Evolutionary conservation across 2,888 invertebrate species (phyloP).

Genomic region (Dyspetes luteomarginatus): DNA sequence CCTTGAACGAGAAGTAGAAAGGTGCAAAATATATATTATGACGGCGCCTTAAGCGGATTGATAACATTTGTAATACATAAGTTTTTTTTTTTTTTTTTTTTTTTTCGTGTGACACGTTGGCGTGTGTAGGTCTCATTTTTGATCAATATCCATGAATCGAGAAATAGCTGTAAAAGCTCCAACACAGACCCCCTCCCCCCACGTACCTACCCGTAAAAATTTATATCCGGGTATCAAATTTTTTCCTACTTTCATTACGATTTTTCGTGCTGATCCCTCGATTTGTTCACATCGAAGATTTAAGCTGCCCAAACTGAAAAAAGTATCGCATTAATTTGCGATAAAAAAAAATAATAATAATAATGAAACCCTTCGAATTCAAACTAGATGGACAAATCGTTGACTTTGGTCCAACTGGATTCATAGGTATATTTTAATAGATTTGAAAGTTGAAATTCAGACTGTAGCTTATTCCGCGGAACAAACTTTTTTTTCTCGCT

Average conservation of each 20-base stretch:
- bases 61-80: conserved; percentile 42
- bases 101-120: conserved; percentile 36
- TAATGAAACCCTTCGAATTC: conserved; percentile 12
- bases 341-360: too few species aligned
- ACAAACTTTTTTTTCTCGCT: not conserved
- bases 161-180: not conserved
- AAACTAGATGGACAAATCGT: not conserved
- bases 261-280: conserved; percentile 13
- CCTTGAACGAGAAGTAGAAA: conserved; percentile 14
- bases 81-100: conserved; percentile 44
- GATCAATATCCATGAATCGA: not conserved
- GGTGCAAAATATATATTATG: not conserved
- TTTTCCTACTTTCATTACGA: conserved; percentile 2
- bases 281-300: not conserved
- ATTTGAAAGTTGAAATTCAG: conserved; percentile 7
- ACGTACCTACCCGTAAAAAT: not conserved
- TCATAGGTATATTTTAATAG: conserved; percentile 45
- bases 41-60: conserved; percentile 31
- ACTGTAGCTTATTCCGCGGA: not conserved
- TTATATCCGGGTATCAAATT: conserved; percentile 6
- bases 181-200: not conserved
- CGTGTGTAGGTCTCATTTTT: conserved; percentile 14
- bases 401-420: conserved; percentile 27
- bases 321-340: conserved; percentile 35
- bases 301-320: not conserved